Evolutionary conservation across 2,888 invertebrate species (phyloP).

Genomic region (Eilema depressum): DNA sequence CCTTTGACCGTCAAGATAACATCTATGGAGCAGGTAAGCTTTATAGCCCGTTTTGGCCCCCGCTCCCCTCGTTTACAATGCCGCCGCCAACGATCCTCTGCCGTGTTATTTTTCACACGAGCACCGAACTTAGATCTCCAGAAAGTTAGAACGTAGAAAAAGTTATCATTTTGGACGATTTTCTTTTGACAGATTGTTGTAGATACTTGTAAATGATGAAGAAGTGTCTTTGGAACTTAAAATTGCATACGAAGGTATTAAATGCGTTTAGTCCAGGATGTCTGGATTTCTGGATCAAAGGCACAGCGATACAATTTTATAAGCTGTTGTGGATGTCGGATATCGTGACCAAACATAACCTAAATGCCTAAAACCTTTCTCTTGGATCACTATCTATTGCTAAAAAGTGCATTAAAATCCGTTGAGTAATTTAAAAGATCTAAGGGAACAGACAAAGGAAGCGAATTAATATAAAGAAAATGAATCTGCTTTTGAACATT

Average conservation of each 20-base stretch:
- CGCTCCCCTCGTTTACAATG: slow-evolving; percentile 54
- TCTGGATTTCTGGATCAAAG: not conserved
- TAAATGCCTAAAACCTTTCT: too few relatives aligned
- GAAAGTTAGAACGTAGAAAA: slow-evolving; percentile 5
- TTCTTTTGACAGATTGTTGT: not conserved
- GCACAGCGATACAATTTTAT: not conserved
- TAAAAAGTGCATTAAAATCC: too few relatives aligned
- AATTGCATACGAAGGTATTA: not conserved
- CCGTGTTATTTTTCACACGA: slow-evolving; percentile 75
- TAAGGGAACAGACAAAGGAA: too few relatives aligned
- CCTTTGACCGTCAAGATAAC: slow-evolving; percentile 83
- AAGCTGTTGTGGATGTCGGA: not conserved
- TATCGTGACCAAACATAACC: too few relatives aligned
- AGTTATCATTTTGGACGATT: not conserved
- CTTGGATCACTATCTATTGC: too few relatives aligned
- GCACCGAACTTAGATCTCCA: slow-evolving; percentile 29
- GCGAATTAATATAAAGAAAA: not conserved
- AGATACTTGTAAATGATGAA: not conserved
- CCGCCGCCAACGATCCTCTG: slow-evolving; percentile 54
- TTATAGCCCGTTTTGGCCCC: slow-evolving; percentile 68
- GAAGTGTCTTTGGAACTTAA: not conserved
- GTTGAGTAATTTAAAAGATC: too few relatives aligned
- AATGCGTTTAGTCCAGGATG: not conserved
- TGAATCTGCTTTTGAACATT: not conserved
- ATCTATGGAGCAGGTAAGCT: slow-evolving; percentile 85